Conservation (phyloP, 1,140 invertebrate genomes). For the Apocrypta bakeri region DNA sequence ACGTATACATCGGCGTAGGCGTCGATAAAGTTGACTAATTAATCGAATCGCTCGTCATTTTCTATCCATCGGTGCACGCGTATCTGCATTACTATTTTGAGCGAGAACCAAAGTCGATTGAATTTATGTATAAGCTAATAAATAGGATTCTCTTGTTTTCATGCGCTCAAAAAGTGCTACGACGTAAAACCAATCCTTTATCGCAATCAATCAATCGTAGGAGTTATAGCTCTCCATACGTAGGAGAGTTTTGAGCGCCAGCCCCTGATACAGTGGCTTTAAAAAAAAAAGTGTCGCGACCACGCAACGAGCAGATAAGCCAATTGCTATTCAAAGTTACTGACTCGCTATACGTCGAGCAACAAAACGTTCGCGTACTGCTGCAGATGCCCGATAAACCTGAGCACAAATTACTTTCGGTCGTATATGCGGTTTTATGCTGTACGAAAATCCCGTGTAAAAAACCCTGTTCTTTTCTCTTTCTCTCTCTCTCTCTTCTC, state of each 20-base stretch:
- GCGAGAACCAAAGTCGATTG: too few relatives aligned
- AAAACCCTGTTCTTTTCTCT: too few relatives aligned
- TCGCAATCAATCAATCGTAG: not conserved
- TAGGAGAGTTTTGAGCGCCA: conserved; percentile 2
- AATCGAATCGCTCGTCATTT: too few relatives aligned
- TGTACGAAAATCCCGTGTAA: not conserved
- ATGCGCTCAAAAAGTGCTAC: too few relatives aligned
- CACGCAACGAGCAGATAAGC: conserved; percentile 21
- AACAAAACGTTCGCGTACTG: not conserved
- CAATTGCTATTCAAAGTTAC: conserved; percentile 11
- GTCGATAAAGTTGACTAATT: too few relatives aligned
- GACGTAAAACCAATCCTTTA: not conserved
- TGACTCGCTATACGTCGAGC: conserved; percentile 10
- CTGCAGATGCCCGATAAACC: conserved; percentile 22
- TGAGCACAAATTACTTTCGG: conserved; percentile 6
- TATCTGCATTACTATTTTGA: too few relatives aligned
- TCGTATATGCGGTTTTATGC: not conserved
- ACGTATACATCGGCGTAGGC: too few relatives aligned
- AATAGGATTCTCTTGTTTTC: too few relatives aligned
- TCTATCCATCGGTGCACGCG: too few relatives aligned
- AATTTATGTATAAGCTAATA: too few relatives aligned
- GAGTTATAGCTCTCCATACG: not conserved
- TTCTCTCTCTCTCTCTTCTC: too few relatives aligned
- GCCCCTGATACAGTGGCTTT: not conserved
- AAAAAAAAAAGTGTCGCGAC: not conserved